phyloP scores from a whole-genome alignment of 2,888 invertebrate species.

The Drepanosiphum platanoidis region DNA sequence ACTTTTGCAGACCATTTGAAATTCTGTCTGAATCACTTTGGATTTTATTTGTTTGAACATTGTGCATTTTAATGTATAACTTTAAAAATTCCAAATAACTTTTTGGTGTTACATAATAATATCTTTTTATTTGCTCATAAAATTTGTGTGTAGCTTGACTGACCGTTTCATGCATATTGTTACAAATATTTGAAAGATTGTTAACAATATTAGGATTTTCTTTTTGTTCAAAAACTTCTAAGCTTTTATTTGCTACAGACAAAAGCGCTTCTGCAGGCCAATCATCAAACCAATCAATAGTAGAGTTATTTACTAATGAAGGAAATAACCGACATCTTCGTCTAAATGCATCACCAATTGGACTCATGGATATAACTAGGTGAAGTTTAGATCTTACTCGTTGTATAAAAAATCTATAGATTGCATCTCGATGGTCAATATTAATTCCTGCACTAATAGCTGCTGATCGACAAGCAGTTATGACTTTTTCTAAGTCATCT shows the following conservation, averaged over 20 bases:
- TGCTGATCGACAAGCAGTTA: conserved; percentile 77
- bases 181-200: conserved; percentile 31
- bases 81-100: conserved; percentile 91
- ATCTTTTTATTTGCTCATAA: conserved; percentile 77
- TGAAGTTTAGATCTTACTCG: conserved; percentile 91
- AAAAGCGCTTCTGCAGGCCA: conserved; percentile 94
- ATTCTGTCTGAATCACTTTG: conserved; percentile 71
- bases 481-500: conserved; percentile 85
- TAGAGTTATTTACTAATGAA: conserved; percentile 92
- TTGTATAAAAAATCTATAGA: conserved; percentile 88
- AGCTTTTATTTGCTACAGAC: conserved; percentile 81
- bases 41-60: conserved; percentile 79
- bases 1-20: conserved; percentile 81
- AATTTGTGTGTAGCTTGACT: conserved; percentile 72
- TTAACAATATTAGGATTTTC: conserved; percentile 44
- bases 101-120: conserved; percentile 92
- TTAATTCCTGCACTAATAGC: conserved; percentile 76
- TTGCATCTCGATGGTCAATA: conserved; percentile 84
- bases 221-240: conserved; percentile 71
- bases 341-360: conserved; percentile 85
- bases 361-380: conserved; percentile 89
- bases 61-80: conserved; percentile 81
- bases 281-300: conserved; percentile 94
- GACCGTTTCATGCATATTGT: conserved; percentile 31
- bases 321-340: conserved; percentile 89